Evolutionary conservation across 2,113 vertebrate species (phyloP).

Genomic region (Delphinus delphis): DNA sequence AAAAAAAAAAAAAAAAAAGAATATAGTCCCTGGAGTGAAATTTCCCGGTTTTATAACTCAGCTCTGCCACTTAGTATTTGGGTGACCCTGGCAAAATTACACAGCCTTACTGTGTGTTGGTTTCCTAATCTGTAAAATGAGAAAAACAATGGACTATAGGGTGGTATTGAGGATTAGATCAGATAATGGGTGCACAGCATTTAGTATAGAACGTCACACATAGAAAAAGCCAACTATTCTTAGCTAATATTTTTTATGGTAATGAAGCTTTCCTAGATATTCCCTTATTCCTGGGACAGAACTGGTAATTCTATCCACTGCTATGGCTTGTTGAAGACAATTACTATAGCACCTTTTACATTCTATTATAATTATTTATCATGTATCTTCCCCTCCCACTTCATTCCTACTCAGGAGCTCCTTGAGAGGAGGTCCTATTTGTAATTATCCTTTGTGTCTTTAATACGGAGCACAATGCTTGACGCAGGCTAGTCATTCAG

Average conservation of each 20-base stretch:
- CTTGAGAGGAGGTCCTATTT: neutral
- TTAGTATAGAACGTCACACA: neutral
- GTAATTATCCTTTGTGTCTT: neutral
- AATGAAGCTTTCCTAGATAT: neutral
- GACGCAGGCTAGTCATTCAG: neutral
- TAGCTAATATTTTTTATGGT: neutral
- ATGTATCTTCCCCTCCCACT: neutral
- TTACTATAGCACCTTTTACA: neutral
- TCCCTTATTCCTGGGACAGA: neutral
- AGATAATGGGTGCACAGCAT: neutral
- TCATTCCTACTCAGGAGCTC: neutral
- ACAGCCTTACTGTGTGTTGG: neutral
- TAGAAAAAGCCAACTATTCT: neutral
- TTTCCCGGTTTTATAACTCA: neutral
- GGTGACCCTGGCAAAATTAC: neutral
- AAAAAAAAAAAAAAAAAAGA: too few relatives aligned
- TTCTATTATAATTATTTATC: neutral
- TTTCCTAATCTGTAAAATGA: neutral
- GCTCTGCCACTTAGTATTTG: neutral
- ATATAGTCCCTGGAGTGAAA: neutral
- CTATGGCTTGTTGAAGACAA: neutral
- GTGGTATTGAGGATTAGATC: neutral
- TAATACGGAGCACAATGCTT: neutral
- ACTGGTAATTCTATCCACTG: neutral
- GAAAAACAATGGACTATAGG: neutral